phyloP scores from a whole-genome alignment of 1,140 invertebrate genomes.

The Melitaea cinxia region DNA sequence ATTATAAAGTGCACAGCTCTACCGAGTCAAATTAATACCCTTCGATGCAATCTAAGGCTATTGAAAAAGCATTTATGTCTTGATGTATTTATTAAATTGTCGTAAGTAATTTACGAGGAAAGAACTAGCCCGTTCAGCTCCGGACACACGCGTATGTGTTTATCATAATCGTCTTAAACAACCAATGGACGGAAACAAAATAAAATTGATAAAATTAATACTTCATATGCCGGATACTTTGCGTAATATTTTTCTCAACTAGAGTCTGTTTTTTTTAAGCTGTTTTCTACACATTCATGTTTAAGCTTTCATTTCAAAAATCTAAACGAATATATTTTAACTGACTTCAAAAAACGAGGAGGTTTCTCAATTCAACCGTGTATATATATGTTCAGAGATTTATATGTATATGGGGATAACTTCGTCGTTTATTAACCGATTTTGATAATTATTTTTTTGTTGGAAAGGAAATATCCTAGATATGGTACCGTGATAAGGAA shows the following conservation, averaged over 20 bases:
- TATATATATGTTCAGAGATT: too few species aligned
- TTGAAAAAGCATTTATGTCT: constrained; percentile 37
- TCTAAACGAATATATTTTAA: too few species aligned
- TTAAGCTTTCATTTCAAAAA: too few species aligned
- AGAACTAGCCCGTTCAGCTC: constrained; percentile 9
- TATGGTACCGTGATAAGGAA: too few species aligned
- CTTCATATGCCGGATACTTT: neutral
- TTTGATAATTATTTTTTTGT: too few species aligned
- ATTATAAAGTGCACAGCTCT: constrained; percentile 32
- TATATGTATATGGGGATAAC: too few species aligned
- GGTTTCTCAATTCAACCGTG: too few species aligned
- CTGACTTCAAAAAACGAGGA: too few species aligned
- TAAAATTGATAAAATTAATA: neutral
- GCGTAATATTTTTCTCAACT: neutral
- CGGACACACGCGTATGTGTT: constrained; percentile 8
- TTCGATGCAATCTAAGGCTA: constrained; percentile 32
- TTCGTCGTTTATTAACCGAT: too few species aligned
- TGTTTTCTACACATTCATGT: neutral
- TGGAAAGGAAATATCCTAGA: too few species aligned
- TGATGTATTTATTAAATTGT: constrained; percentile 37
- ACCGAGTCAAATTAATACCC: constrained; percentile 32
- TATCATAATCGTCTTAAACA: constrained; percentile 18
- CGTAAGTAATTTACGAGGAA: constrained; percentile 31
- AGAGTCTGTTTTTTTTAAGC: neutral
- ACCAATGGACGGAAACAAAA: neutral